Percentiles rank a stretch among this genome's conserved stretches.
Evolutionary conservation across 2,797 vertebrate species (phyloP).

Genomic region (Argyrosomus regius): DNA sequence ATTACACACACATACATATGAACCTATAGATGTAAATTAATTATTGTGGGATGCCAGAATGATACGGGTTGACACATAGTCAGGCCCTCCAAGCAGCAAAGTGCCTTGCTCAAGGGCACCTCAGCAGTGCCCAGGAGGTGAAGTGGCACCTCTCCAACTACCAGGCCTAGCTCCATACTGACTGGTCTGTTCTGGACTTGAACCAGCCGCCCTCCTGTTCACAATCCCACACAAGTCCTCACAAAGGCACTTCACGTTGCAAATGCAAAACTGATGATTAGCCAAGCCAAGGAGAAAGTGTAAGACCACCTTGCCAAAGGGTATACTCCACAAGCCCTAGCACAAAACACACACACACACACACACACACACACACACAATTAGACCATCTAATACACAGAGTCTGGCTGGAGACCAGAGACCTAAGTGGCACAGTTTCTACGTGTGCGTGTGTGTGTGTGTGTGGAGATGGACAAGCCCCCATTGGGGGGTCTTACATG

Average conservation of each 20-base stretch:
- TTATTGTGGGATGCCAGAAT: background rate
- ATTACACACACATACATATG: background rate
- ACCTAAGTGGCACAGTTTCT: slow-evolving; percentile 30
- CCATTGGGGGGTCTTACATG: slow-evolving; percentile 63
- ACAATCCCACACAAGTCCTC: too few relatives aligned
- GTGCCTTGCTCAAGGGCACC: background rate
- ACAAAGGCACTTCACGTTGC: background rate
- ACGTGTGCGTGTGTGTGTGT: background rate
- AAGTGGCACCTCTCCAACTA: background rate
- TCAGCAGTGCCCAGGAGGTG: background rate
- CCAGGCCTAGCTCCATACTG: background rate
- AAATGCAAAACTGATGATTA: slow-evolving; percentile 13
- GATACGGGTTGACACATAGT: background rate
- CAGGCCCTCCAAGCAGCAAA: background rate
- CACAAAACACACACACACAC: slow-evolving; percentile 9
- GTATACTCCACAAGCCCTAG: slow-evolving; percentile 53
- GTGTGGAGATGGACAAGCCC: slow-evolving; percentile 40
- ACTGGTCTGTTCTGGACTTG: background rate
- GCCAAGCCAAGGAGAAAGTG: slow-evolving; percentile 18
- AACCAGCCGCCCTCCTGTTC: too few relatives aligned
- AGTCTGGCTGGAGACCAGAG: slow-evolving; percentile 64
- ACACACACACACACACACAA: slow-evolving; percentile 8
- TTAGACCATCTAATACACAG: background rate
- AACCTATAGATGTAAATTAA: background rate
- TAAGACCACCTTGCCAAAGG: slow-evolving; percentile 75